Percentiles rank a stretch among this genome's conserved stretches.
phyloP scores from a whole-genome alignment of 2,888 invertebrate genomes.

The Spialia ferax region DNA sequence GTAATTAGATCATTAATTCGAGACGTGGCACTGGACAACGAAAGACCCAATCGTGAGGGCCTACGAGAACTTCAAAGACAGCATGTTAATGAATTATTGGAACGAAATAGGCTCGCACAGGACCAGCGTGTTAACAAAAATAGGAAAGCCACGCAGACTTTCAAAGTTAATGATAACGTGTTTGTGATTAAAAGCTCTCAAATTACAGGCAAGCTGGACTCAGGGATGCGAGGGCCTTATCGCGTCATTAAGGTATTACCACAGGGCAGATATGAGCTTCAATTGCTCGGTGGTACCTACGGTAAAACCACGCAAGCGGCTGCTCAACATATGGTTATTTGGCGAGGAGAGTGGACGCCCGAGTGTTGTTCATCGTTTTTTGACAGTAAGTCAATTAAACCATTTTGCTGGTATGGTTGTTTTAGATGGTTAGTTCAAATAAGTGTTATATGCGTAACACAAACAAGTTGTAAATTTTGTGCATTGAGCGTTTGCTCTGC shows the following conservation, averaged over 20 bases:
- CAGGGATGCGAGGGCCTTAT: conserved; percentile 16
- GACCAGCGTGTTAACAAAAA: neutral
- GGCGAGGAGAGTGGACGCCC: conserved; percentile 21
- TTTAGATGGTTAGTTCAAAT: too few relatives aligned
- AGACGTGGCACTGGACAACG: neutral
- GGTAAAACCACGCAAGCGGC: conserved; percentile 14
- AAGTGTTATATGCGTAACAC: too few relatives aligned
- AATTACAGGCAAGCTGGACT: conserved; percentile 16
- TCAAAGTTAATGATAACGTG: neutral
- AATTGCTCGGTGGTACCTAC: neutral
- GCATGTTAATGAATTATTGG: neutral
- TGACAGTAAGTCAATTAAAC: conserved; percentile 14
- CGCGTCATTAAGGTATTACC: neutral
- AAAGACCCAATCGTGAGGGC: neutral
- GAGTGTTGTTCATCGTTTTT: conserved; percentile 11
- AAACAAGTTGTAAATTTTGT: too few relatives aligned
- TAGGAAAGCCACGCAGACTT: neutral
- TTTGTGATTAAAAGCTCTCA: conserved; percentile 1
- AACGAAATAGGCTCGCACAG: neutral
- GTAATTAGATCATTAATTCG: neutral
- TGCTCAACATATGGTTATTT: conserved; percentile 5
- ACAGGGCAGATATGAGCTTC: neutral
- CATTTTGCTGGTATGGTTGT: too few relatives aligned
- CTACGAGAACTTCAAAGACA: neutral
- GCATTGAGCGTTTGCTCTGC: too few relatives aligned